Evolutionary conservation across 2,888 invertebrate species (phyloP).

Genomic region (Pristionchus fissidentatus): DNA sequence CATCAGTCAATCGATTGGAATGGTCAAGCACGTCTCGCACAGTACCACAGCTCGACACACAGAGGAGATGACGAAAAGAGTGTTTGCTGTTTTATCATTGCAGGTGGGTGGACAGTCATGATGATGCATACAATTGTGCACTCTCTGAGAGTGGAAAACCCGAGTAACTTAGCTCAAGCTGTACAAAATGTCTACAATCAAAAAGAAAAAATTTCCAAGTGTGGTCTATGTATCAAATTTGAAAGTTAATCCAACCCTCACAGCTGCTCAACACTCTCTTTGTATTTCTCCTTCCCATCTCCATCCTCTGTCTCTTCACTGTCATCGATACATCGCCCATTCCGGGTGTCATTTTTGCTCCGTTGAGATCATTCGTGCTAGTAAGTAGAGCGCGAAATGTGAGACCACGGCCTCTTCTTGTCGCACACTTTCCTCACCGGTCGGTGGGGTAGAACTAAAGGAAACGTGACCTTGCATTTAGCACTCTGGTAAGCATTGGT

Average conservation of each 20-base stretch:
- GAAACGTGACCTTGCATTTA: too few species aligned
- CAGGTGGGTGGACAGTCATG: neutral
- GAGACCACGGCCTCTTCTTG: too few species aligned
- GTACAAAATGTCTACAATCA: too few species aligned
- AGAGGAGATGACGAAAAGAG: neutral
- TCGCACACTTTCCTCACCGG: too few species aligned
- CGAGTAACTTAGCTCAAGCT: too few species aligned
- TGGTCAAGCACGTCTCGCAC: neutral
- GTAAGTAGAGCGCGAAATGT: neutral
- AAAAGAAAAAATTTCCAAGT: too few species aligned
- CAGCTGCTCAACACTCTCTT: neutral
- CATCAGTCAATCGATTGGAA: neutral
- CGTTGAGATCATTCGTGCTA: neutral
- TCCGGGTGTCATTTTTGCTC: neutral
- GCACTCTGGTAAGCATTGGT: too few species aligned
- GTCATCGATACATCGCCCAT: constrained; percentile 15
- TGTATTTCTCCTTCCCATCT: neutral
- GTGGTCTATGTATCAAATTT: too few species aligned
- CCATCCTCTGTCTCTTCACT: constrained; percentile 4
- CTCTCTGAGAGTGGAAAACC: neutral
- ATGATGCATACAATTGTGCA: too few species aligned
- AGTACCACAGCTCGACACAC: neutral
- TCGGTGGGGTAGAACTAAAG: too few species aligned
- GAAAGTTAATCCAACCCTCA: too few species aligned
- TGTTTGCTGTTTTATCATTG: neutral